Base-by-base conservation (phyloP, 2,113 vertebrate species). In the Heterocephalus glaber region DNA sequence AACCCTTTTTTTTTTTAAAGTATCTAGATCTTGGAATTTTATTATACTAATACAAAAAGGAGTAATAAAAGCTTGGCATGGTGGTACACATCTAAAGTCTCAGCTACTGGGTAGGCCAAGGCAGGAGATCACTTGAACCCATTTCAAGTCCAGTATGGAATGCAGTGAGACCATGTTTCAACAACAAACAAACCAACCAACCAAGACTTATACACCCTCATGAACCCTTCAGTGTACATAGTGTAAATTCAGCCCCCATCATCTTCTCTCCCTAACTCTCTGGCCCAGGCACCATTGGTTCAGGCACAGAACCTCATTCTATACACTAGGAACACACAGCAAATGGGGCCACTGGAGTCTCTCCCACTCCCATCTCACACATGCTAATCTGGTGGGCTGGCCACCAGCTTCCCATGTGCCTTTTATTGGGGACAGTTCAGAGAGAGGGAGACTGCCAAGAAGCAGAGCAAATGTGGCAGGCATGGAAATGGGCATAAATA, bases 401-500 rank as follows among this genome's bases (percentile, higher is more conserved):
- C 58, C 66, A 41, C 61, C n/a, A 13, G 28, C 28, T 47, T 14
- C 70, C 70, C 17, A 4, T 7, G 38, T 82, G 20, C 17, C 58
- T 93, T 92, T 72, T 61, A 35, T 7, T 10, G 30, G 13, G 26
- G 60, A 44, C 52, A 66, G 38, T 77, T 17, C 41, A 49, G 83
- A 93, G 12, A 72, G 35, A 33, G 26, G 12, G 63, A 72, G 3
- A 61, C 17, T 54, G 20, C 20, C 56, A 91, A 52, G 2, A 4
- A 24, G 41, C 28, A 89, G 68, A 38, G 22, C 13, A 17, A 65
- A 38, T 41, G 56, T 54, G 19, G 68, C 52, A 35, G 97, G 89
- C 88, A 90, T 41, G 49, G 33, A 74, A 41, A 66, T 14, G 85
- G 92, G 72, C 95, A 96, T 98, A 86, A 97, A 97, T 97, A 98